Percentiles rank a stretch among this genome's conserved stretches.
Evolutionary conservation across 1,140 invertebrate genomes (phyloP).

Genomic region (Bombyx mori): DNA sequence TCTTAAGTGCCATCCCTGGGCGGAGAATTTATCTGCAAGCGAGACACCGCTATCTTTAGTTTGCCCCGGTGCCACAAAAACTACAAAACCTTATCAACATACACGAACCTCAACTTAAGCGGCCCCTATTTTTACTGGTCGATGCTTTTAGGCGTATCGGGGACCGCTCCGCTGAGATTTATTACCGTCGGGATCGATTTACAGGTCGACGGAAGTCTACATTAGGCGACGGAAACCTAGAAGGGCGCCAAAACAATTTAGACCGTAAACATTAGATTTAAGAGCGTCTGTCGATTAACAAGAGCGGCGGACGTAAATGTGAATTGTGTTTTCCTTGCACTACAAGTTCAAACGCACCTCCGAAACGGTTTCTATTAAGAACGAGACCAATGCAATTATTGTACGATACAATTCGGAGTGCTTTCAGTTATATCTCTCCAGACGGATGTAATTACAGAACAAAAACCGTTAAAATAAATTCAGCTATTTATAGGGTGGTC

Average conservation of each 20-base stretch:
- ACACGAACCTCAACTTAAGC: constrained; percentile 62
- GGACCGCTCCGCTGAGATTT: constrained; percentile 42
- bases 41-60: constrained; percentile 47
- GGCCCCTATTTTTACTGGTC: constrained; percentile 54
- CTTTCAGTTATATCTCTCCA: constrained; percentile 17
- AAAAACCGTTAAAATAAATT: constrained; percentile 2
- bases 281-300: constrained; percentile 29
- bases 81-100: constrained; percentile 53
- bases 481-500: constrained; percentile 13
- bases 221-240: constrained; percentile 51
- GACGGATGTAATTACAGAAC: constrained; percentile 10
- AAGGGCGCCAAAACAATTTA: constrained; percentile 7
- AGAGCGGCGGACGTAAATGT: constrained; percentile 21
- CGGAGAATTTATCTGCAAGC: constrained; percentile 45
- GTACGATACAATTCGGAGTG: constrained; percentile 26
- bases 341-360: constrained; percentile 17
- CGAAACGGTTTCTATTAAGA: constrained; percentile 19
- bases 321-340: constrained; percentile 16
- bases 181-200: constrained; percentile 52
- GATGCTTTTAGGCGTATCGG: constrained; percentile 61
- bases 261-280: background rate
- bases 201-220: constrained; percentile 52
- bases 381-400: constrained; percentile 21
- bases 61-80: constrained; percentile 57
- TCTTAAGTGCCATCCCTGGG: constrained; percentile 25